Evolutionary conservation across 2,888 invertebrate species (phyloP), one percentile per base, ranked within the genome.

Genomic region (Opisthograptis luteolata): DNA sequence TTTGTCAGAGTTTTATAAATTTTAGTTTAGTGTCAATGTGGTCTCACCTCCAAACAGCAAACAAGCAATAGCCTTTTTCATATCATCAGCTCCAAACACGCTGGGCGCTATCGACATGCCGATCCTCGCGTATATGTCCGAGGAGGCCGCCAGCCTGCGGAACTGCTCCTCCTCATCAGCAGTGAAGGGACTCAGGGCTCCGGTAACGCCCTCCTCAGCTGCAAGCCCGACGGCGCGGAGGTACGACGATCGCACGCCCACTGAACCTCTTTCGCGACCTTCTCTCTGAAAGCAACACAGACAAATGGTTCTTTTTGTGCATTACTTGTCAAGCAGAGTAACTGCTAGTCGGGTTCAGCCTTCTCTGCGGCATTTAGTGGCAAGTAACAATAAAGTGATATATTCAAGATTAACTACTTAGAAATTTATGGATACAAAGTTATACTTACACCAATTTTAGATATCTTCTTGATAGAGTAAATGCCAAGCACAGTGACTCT

Each of bases 41-140:
- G 20, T n/a, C 13, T 34, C 68, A 91, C 97, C 99, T 64, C 99
- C 99, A 90, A 99, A 99, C 25, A 99, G 87, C 54, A 99, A 91
- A 70, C 98, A 97, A 7, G 98, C 96, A 46, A 99, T 97, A 1
- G 99, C 97, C 83, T 98, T 99, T 82, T 99, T 99, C 65, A 99
- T 98, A 79, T 99, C 99, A 0, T 91, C 79, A 12, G 95, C 96
- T 0, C 99, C 99, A 79, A 94, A 99, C 60, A 99, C 99, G 62
- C 99, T 99, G 0, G 99, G 99, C 0, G 99, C 99, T 70, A 99
- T 95, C 37, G 98, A 98, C 65, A 92, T 94, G 0, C 98, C 93
- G 46, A 99, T 92, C 45, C 95, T 93, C 1, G 99, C 98, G 76
- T 98, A 98, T 34, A 98, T 93, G 79, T 98, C 95, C 0, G 96